phyloP scores from a whole-genome alignment of 92 coral and sea anemone species.

The Desmophyllum pertusum region DNA sequence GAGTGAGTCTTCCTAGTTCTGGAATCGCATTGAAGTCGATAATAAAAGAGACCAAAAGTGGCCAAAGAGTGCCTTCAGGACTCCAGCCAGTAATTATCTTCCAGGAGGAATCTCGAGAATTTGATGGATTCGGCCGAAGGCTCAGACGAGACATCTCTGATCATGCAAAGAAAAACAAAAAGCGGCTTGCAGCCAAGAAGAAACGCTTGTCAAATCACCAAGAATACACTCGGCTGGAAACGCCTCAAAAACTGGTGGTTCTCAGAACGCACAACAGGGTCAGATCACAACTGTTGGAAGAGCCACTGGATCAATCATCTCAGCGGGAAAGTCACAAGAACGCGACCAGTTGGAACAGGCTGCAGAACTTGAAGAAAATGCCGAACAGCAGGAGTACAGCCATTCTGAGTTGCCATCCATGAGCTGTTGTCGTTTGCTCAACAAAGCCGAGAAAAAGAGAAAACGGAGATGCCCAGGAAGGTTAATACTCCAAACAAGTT shows the following conservation, averaged over 20 bases:
- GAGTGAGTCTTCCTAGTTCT: slow-evolving; percentile 87
- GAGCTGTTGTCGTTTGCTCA: background rate
- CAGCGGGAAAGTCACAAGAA: background rate
- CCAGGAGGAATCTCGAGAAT: slow-evolving; percentile 33
- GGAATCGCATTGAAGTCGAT: slow-evolving; percentile 71
- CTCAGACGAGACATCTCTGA: slow-evolving; percentile 12
- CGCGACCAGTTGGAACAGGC: background rate
- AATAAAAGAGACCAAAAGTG: slow-evolving; percentile 59
- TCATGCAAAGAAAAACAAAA: background rate
- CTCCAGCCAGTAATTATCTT: slow-evolving; percentile 85
- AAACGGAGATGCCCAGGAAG: background rate
- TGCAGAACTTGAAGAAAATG: background rate
- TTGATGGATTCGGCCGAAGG: slow-evolving; percentile 32
- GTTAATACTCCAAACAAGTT: background rate
- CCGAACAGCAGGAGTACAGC: background rate
- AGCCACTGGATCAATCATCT: background rate
- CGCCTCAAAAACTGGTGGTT: slow-evolving; percentile 16
- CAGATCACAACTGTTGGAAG: slow-evolving; percentile 27
- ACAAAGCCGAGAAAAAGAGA: background rate
- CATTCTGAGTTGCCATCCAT: background rate
- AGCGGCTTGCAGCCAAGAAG: background rate
- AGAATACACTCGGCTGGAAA: background rate
- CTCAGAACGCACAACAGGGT: slow-evolving; percentile 34
- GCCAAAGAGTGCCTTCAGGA: slow-evolving; percentile 74
- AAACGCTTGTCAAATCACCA: slow-evolving; percentile 4